Conservation (phyloP, 2,113 vertebrate species). For the Paedocypris sp. region DNA sequence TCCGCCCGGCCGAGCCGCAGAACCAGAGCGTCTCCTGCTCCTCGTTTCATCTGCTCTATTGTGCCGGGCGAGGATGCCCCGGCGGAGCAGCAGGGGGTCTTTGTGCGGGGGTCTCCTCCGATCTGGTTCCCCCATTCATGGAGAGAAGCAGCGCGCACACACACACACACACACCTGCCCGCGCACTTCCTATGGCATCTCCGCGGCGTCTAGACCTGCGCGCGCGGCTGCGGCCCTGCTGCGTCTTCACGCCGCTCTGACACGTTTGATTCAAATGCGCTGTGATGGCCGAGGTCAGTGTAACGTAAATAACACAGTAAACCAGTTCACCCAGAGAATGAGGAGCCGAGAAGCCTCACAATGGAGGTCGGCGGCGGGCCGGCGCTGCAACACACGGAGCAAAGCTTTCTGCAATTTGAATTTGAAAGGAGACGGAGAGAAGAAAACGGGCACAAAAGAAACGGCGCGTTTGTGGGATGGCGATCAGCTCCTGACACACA, state of each 20-base stretch:
- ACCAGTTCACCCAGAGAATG: conserved; percentile 7
- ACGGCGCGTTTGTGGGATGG: conserved; percentile 4
- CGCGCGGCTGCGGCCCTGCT: conserved; percentile 47
- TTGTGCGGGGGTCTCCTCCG: conserved; percentile 63
- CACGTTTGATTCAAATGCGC: conserved; percentile 67
- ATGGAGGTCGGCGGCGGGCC: conserved; percentile 2
- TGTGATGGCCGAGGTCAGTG: conserved; percentile 64
- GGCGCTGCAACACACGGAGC: conserved; percentile 35
- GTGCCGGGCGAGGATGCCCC: conserved; percentile 63
- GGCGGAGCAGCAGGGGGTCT: conserved; percentile 59
- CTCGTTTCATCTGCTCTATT: conserved; percentile 66
- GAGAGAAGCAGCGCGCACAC: conserved; percentile 51
- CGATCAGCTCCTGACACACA: conserved; percentile 14
- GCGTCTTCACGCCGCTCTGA: conserved; percentile 62
- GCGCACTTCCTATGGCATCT: conserved; percentile 52
- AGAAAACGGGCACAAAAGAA: conserved; percentile 16
- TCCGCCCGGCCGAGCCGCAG: conserved; percentile 36
- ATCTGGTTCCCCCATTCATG: conserved; percentile 65
- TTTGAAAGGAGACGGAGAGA: conserved; percentile 36
- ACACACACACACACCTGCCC: conserved; percentile 35
- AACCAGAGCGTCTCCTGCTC: conserved; percentile 54
- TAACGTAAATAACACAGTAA: conserved; percentile 61
- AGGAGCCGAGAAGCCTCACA: conserved; percentile 18
- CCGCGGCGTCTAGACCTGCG: conserved; percentile 11
- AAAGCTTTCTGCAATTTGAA: conserved; percentile 36